Conservation (phyloP, 2,113 vertebrate species). For the Odobenus rosmarus region DNA sequence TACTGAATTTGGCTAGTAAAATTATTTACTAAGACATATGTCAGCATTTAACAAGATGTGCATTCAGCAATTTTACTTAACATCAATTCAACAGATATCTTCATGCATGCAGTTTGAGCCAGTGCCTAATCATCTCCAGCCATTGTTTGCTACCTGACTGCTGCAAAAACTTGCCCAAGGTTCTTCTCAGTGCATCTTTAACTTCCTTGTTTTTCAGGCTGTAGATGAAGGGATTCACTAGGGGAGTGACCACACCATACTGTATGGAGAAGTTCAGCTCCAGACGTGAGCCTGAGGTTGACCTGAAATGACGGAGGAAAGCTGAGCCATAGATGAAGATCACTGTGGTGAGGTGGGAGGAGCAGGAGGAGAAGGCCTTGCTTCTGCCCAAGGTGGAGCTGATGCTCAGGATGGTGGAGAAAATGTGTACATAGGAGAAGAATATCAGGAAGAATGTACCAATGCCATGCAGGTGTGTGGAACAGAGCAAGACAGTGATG, state of each 20-base stretch:
- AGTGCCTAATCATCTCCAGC: background rate
- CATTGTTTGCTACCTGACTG: background rate
- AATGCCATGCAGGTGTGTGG: background rate
- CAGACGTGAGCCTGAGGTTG: slow-evolving; percentile 30
- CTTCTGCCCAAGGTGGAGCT: background rate
- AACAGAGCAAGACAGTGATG: slow-evolving; percentile 15
- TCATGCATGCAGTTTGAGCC: background rate
- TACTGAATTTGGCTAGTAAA: background rate
- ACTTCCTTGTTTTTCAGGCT: slow-evolving; percentile 56
- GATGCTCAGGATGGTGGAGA: slow-evolving; percentile 32
- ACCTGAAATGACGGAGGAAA: slow-evolving; percentile 55
- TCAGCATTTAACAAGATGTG: background rate
- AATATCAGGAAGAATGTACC: slow-evolving; percentile 25
- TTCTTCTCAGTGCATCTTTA: slow-evolving; percentile 51
- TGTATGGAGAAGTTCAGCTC: slow-evolving; percentile 34
- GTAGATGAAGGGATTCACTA: slow-evolving; percentile 64
- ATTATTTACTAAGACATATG: background rate
- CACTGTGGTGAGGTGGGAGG: slow-evolving; percentile 30
- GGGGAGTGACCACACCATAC: slow-evolving; percentile 15
- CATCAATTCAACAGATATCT: background rate
- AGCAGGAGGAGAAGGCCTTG: slow-evolving; percentile 19
- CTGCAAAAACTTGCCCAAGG: background rate
- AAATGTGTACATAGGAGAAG: slow-evolving; percentile 16
- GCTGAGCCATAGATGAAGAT: slow-evolving; percentile 57
- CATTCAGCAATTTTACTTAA: background rate